Evolutionary conservation across 2,113 vertebrate species (phyloP), one percentile per base, ranked within the genome.

Genomic region (Callospermophilus lateralis): DNA sequence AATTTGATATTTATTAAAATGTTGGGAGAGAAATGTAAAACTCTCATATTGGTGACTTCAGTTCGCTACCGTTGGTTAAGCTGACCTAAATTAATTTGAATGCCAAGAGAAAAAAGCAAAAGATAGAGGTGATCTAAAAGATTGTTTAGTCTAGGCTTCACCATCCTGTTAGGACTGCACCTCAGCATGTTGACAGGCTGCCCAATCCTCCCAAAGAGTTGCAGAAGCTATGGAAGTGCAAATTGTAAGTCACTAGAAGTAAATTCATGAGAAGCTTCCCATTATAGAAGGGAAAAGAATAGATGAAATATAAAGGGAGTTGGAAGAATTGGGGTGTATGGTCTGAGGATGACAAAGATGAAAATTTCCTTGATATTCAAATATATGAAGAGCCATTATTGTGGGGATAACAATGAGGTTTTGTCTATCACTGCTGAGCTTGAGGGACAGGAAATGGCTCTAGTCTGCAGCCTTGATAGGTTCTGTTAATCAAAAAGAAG

Each of bases 401-500:
- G 39, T 91, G 51, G 89, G 78, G 42, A 85, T 76, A 83, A 48
- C 20, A 72, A 76, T 61, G 55, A 90, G 42, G 3, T 34, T 83
- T 93, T 84, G 70, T 73, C 70, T 13, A 42, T 42, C 39, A 30
- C 53, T 86, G 61, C 53, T 93, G 72, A 77, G 37, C 70, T 73
- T 1, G 8, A 83, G 73, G 22, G 55, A 94, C 70, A 96, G 73
- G 45, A 93, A 89, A 79, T 63, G 80, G 37, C 39, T 95, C 93
- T 86, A 63, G 76, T 48, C 42, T 84, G 17, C 2, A 85, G 39
- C n/a, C 48, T n/a, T 8, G 48, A 78, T 48, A 87, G 67, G 45
- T 93, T 94, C 22, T 4, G 34, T 83, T 93, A 94, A 67, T 87
- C 1, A 84, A 51, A 96, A 93, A 93, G 72, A 68, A 67, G 83